phyloP scores from a whole-genome alignment of 2,113 vertebrate genomes.

The Diglossa brunneiventris region DNA sequence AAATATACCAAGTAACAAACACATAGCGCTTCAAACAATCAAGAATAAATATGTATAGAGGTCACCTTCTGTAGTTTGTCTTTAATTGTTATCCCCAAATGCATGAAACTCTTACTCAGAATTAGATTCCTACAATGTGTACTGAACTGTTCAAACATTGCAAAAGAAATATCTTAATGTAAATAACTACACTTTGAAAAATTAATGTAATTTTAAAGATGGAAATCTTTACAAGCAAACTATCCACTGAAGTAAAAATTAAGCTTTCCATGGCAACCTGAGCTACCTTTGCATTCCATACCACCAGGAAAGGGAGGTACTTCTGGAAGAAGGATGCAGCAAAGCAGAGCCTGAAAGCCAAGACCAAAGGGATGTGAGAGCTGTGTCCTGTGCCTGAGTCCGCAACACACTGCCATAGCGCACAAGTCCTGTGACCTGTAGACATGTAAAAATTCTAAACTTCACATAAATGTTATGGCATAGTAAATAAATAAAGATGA shows the following conservation, averaged over 20 bases:
- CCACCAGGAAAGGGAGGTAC: neutral
- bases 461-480: neutral
- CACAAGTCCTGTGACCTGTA: neutral
- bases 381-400: neutral
- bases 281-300: neutral
- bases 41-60: neutral
- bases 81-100: neutral
- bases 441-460: neutral
- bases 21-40: neutral
- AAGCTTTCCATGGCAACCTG: neutral
- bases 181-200: slow-evolving; percentile 34
- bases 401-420: neutral
- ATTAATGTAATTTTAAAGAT: neutral
- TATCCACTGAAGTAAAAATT: neutral
- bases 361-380: neutral
- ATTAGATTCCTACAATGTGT: neutral
- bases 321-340: neutral
- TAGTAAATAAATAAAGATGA: neutral
- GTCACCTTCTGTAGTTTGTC: neutral
- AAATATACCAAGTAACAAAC: neutral
- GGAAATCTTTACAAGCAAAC: neutral
- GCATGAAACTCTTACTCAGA: neutral
- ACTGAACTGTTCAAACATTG: neutral
- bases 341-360: neutral
- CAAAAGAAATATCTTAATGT: neutral